phyloP scores from a whole-genome alignment of 2,113 vertebrate genomes.

The Bothrops jararaca region DNA sequence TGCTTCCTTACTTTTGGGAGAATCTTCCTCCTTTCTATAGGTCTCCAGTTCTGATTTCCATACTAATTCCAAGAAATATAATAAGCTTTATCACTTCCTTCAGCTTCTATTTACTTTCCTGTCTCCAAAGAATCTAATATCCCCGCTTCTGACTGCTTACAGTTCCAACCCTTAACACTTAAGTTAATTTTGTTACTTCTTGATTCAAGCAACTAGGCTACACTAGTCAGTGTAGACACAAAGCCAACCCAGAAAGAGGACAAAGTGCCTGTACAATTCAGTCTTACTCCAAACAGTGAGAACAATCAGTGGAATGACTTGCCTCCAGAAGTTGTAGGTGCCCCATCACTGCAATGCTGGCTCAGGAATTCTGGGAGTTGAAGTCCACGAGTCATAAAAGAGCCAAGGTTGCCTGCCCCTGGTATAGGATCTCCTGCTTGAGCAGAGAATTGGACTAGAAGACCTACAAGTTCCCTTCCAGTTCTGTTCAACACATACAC shows the following conservation, averaged over 20 bases:
- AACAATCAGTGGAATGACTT: no score
- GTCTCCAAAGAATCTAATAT: neutral
- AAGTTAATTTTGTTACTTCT: neutral
- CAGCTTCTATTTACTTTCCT: neutral
- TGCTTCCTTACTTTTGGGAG: neutral
- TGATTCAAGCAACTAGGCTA: neutral
- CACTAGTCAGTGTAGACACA: neutral
- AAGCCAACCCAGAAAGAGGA: neutral
- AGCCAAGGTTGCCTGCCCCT: no score
- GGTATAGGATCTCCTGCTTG: no score
- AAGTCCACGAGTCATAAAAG: no score
- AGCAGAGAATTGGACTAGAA: no score
- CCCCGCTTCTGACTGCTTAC: neutral
- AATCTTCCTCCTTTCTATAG: neutral
- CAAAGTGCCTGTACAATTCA: neutral
- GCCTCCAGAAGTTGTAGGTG: no score
- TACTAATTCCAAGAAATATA: neutral
- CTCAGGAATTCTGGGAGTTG: no score
- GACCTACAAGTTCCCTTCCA: no score
- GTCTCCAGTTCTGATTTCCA: neutral
- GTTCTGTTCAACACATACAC: no score
- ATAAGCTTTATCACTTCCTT: neutral
- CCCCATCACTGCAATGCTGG: no score
- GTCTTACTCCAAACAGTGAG: neutral
- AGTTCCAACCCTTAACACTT: neutral